These are phyloP conservation scores for Syngnathus acus DNA, from an alignment of 2,797 vertebrate genomes.

Conservation along the genomic window DNA sequence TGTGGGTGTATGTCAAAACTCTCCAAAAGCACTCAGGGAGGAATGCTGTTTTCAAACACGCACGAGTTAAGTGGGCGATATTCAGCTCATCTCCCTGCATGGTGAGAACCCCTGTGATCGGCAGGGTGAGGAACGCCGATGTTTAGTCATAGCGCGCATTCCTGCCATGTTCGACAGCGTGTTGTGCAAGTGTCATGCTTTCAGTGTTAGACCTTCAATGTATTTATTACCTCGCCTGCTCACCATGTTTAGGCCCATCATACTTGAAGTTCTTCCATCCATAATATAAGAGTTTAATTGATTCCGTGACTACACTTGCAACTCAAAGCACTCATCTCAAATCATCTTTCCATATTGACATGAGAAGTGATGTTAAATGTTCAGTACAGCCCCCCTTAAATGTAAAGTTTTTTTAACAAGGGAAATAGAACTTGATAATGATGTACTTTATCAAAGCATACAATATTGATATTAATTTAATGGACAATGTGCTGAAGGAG, in stretches of 20 bases:
- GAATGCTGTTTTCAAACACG: constrained; percentile 69
- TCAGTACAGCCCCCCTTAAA: no score
- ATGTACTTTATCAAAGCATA: no score
- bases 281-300: constrained; percentile 1
- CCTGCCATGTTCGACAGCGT: constrained; percentile 41
- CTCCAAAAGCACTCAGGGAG: constrained; percentile 58
- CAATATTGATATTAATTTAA: no score
- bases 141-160: constrained; percentile 66
- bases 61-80: constrained; percentile 46
- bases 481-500: no score
- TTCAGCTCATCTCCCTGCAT: constrained; percentile 32
- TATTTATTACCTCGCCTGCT: constrained; percentile 16
- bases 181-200: constrained; percentile 40
- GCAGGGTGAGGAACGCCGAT: constrained; percentile 37
- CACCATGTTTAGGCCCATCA: constrained; percentile 39
- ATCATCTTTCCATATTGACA: neutral
- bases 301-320: neutral
- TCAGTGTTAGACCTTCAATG: constrained; percentile 24
- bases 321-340: neutral
- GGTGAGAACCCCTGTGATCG: constrained; percentile 29
- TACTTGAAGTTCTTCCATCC: constrained; percentile 15
- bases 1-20: constrained; percentile 45
- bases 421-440: no score
- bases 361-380: neutral
- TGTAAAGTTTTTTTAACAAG: no score